Evolutionary conservation across 2,888 invertebrate species (phyloP).

Genomic region (Gryllus longicercus): DNA sequence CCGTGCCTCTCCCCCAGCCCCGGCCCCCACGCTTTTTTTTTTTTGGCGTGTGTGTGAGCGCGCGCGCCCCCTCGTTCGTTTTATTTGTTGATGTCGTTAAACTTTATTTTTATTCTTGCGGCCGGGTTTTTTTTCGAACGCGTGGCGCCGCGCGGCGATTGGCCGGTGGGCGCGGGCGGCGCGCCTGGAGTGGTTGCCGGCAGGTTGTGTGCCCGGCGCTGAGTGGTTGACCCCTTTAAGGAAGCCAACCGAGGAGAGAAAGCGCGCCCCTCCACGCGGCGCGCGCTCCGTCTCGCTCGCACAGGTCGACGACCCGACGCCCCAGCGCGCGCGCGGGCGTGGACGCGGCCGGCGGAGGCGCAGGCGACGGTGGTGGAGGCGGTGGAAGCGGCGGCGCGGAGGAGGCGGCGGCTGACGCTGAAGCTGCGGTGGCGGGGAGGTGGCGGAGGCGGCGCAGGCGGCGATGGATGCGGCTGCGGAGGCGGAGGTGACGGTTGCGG

Average conservation of each 20-base stretch:
- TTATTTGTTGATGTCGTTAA: constrained; percentile 17
- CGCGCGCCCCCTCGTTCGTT: background rate
- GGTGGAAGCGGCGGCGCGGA: background rate
- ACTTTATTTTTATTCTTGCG: constrained; percentile 12
- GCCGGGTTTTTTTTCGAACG: background rate
- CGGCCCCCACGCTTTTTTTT: too few species aligned
- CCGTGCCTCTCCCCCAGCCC: too few species aligned
- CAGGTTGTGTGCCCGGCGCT: constrained; percentile 29
- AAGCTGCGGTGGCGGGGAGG: too few species aligned
- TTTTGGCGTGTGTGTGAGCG: too few species aligned
- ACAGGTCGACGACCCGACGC: background rate
- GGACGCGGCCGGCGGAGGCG: background rate
- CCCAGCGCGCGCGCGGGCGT: background rate
- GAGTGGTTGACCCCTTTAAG: constrained; percentile 36
- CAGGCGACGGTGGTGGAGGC: background rate
- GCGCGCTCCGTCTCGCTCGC: background rate
- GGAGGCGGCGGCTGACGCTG: background rate
- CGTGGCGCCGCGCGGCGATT: constrained; percentile 24
- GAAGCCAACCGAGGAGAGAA: constrained; percentile 34
- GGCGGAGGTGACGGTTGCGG: background rate
- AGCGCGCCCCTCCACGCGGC: constrained; percentile 29
- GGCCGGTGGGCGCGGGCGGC: constrained; percentile 23
- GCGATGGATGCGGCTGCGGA: background rate
- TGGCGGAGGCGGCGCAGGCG: background rate
- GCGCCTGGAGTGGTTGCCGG: constrained; percentile 27